Evolutionary conservation across 1,140 invertebrate genomes (phyloP).

Genomic region (Zophobas atratus): DNA sequence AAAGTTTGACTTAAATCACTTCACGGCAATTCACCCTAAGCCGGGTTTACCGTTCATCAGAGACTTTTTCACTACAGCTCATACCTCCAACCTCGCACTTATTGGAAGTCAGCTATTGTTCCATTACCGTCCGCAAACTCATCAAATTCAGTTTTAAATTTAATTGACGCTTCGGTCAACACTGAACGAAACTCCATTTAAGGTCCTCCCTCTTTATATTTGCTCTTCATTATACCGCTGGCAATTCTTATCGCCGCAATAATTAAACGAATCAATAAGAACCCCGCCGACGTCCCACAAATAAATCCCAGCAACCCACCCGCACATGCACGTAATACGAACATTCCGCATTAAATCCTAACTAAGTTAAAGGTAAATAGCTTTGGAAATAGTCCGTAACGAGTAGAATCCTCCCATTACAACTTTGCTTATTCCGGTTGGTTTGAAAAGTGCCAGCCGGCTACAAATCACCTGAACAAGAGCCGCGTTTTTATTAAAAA

Average conservation of each 20-base stretch:
- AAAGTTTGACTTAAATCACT: too few relatives aligned
- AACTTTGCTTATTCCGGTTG: background rate
- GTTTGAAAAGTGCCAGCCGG: background rate
- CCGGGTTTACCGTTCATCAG: too few relatives aligned
- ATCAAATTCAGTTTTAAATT: background rate
- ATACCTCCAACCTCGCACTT: too few relatives aligned
- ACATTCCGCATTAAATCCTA: slow-evolving; percentile 3
- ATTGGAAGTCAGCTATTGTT: too few relatives aligned
- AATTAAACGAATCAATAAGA: slow-evolving; percentile 4
- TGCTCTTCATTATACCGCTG: background rate
- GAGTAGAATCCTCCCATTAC: background rate
- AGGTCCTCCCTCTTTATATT: background rate
- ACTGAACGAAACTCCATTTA: background rate
- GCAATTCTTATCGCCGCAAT: background rate
- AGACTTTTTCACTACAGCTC: too few relatives aligned
- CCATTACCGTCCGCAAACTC: background rate
- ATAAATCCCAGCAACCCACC: background rate
- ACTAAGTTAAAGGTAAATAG: slow-evolving; percentile 11
- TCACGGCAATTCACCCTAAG: too few relatives aligned
- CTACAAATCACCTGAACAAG: slow-evolving; percentile 8
- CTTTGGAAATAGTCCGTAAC: slow-evolving; percentile 1
- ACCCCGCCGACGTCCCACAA: background rate
- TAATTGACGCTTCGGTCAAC: slow-evolving; percentile 13
- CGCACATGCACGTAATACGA: background rate
- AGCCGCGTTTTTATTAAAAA: slow-evolving; percentile 4